A percentile compares a stretch with the other conserved stretches of the same genome.
phyloP scores from a whole-genome alignment of 2,113 vertebrate genomes.

The Camelus dromedarius region DNA sequence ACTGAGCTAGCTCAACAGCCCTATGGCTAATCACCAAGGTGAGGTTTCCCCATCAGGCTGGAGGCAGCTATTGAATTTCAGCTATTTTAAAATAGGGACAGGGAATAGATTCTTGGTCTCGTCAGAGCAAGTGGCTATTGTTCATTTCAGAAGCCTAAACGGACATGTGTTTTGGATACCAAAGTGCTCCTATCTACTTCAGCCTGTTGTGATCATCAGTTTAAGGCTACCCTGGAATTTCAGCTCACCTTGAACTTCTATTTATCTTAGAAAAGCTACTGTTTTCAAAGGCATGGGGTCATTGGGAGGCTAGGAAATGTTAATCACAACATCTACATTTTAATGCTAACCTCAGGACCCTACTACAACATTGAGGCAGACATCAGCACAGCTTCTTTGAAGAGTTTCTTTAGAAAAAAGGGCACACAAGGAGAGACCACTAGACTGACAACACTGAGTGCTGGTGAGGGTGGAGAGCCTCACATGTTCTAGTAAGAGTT shows the following conservation, averaged over 20 bases:
- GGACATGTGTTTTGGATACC: not conserved
- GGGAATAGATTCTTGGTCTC: not conserved
- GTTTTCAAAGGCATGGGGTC: not conserved
- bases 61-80: not conserved
- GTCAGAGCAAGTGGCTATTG: not conserved
- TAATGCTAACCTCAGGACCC: not conserved
- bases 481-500: not conserved
- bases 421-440: not conserved
- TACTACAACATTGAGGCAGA: not conserved
- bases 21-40: not conserved
- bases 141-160: not conserved
- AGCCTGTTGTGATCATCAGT: not conserved
- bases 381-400: not conserved
- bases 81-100: not conserved
- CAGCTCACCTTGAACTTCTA: not conserved
- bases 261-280: not conserved
- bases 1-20: not conserved
- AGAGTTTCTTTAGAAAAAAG: not conserved
- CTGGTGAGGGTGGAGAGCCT: not conserved
- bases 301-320: not conserved
- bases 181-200: not conserved
- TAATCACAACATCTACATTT: not conserved
- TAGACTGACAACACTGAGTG: not conserved
- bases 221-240: not conserved
- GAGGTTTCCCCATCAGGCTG: not conserved